Percentiles rank a stretch among this genome's conserved stretches.
These are phyloP conservation scores for Drosophila yakuba DNA, from an alignment of 1,140 invertebrate species.

Conservation along the genomic window DNA sequence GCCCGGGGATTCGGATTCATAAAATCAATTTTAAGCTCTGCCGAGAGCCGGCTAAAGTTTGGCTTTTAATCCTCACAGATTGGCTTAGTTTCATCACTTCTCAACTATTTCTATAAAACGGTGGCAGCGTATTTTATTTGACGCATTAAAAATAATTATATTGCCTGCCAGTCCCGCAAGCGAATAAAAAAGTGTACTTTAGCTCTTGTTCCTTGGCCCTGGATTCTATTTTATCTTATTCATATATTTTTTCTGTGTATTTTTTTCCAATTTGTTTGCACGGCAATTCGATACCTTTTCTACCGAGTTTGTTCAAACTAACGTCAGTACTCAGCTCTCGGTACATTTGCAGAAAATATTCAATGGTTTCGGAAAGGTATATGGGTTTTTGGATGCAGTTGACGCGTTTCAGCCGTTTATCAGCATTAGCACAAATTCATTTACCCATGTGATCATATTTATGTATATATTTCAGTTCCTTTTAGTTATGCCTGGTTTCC, in stretches of 20 bases:
- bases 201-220: constrained; percentile 5
- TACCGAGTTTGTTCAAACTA: constrained; percentile 35
- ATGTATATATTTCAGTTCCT: too few relatives aligned
- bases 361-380: constrained; percentile 10
- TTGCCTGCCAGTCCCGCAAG: constrained; percentile 6
- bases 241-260: constrained; percentile 6
- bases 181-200: not conserved
- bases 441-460: too few relatives aligned
- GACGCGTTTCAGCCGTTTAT: too few relatives aligned
- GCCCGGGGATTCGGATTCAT: constrained; percentile 33
- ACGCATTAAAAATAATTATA: not conserved
- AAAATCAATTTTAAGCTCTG: constrained; percentile 45
- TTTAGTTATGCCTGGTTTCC: too few relatives aligned
- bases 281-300: constrained; percentile 36
- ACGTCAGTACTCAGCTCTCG: constrained; percentile 22
- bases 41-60: constrained; percentile 20
- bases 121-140: not conserved
- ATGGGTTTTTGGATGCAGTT: not conserved
- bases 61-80: constrained; percentile 17
- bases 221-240: constrained; percentile 1
- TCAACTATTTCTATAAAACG: constrained; percentile 36
- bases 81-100: constrained; percentile 33
- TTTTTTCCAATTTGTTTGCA: constrained; percentile 53
- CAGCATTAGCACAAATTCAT: too few relatives aligned
- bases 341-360: not conserved